phyloP scores from a whole-genome alignment of 2,113 vertebrate genomes.

The Albula goreensis region DNA sequence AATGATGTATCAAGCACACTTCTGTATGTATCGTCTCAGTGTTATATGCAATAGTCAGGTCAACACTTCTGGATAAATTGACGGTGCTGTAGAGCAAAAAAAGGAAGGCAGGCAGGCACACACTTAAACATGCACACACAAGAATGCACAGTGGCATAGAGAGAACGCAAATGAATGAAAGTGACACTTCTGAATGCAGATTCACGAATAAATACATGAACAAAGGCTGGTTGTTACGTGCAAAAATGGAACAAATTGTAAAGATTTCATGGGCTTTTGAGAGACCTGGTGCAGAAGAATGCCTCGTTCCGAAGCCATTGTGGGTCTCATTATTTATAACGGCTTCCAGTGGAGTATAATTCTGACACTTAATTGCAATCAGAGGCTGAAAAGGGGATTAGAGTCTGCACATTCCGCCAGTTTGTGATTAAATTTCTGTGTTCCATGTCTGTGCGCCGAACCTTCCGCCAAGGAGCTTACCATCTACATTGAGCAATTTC shows the following conservation, averaged over 20 bases:
- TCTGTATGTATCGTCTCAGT: background rate
- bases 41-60: background rate
- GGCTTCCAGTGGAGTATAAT: slow-evolving; percentile 33
- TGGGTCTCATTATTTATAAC: slow-evolving; percentile 45
- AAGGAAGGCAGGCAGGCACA: background rate
- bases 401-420: slow-evolving; percentile 25
- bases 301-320: slow-evolving; percentile 23
- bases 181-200: slow-evolving; percentile 5
- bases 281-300: slow-evolving; percentile 15
- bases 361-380: slow-evolving; percentile 44
- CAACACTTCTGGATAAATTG: background rate
- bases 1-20: too few species aligned
- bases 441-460: slow-evolving; percentile 57
- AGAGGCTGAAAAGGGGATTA: slow-evolving; percentile 43
- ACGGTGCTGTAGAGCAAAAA: background rate
- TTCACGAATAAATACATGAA: background rate
- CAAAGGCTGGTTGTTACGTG: background rate
- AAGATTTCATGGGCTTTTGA: slow-evolving; percentile 24
- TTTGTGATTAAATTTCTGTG: slow-evolving; percentile 23
- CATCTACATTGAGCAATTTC: slow-evolving; percentile 67
- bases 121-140: slow-evolving; percentile 10
- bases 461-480: slow-evolving; percentile 65
- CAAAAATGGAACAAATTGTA: slow-evolving; percentile 14
- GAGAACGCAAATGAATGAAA: background rate
- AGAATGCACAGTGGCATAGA: background rate